These are phyloP conservation scores for Butastur rufipennis DNA, from an alignment of 2,113 vertebrate species.

Conservation along the genomic window DNA sequence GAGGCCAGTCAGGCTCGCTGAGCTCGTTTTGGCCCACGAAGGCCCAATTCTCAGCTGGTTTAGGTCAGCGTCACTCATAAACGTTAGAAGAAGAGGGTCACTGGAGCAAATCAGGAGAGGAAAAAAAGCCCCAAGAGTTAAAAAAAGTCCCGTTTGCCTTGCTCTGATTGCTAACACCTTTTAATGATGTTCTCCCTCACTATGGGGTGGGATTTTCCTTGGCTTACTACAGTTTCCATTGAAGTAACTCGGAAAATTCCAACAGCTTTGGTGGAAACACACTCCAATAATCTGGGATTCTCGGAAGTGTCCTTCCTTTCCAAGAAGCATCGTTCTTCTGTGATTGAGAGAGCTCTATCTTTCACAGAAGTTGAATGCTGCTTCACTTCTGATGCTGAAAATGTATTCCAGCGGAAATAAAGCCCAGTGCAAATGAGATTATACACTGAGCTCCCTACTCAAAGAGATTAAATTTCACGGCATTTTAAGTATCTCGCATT, in stretches of 20 bases:
- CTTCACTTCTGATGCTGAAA: background rate
- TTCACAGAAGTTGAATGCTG: background rate
- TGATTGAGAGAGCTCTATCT: background rate
- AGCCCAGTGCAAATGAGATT: background rate
- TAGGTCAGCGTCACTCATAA: background rate
- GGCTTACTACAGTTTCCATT: conserved; percentile 41
- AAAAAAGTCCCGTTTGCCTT: background rate
- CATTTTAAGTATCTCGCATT: background rate
- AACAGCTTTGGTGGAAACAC: conserved; percentile 1
- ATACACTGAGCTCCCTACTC: background rate
- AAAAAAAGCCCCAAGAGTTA: background rate
- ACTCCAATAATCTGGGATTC: background rate
- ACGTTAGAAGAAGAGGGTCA: background rate
- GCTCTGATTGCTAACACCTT: background rate
- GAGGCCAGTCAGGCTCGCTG: fast-evolving
- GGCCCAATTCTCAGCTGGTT: background rate
- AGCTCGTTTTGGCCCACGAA: fast-evolving
- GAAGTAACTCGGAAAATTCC: conserved; percentile 38
- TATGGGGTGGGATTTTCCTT: background rate
- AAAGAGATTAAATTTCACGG: background rate
- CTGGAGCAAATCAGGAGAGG: background rate
- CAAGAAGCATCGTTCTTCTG: background rate
- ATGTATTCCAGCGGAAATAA: background rate
- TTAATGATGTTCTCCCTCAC: background rate
- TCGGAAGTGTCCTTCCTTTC: conserved; percentile 26